Evolutionary conservation across 1,140 invertebrate genomes (phyloP), one percentile per base, ranked within the genome.

Genomic region (Marisa cornuarietis): DNA sequence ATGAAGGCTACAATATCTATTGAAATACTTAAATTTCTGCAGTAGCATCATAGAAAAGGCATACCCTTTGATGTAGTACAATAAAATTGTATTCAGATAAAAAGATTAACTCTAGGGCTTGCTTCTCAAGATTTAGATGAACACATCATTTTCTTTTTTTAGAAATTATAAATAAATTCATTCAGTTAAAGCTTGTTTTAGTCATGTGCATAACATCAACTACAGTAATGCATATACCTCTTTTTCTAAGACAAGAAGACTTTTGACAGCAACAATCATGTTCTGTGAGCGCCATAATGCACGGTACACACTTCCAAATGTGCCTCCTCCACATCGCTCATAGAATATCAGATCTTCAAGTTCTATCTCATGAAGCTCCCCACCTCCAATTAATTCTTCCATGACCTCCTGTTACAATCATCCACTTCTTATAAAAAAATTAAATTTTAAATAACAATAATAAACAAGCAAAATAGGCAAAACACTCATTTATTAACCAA

Each of bases 231-330:
- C 65, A 68, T 65, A 20, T 73, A 91, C 91, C 89, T 92, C 91
- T 87, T 92, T 91, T 78, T 91, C 91, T 24, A 92, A 79, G 16
- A 88, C 87, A 2, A 92, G 84, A 0, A 92, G 79, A 80, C 90
- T 90, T 81, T 92, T 92, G 18, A 92, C 90, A 80, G 91, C 91
- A 14, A 92, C 91, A 71, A 90, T 87, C 85, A 87, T 87, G 73
- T 91, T 86, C 75, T 87, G 84, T 13, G 90, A 90, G 76, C 89
- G 89, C 91, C 91, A 92, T 76, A 85, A 75, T 51, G 89, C 90
- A 68, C 91, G 78, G 80, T 92, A 91, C 0, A 92, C 91, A 87
- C 89, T 90, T 7, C 91, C 91, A 88, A 89, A 91, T 14, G 91
- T 88, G 42, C 91, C 91, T 69, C 90, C 90, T 16, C 91, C 91